phyloP scores from a whole-genome alignment of 2,888 invertebrate genomes.

The Buathra laborator region DNA sequence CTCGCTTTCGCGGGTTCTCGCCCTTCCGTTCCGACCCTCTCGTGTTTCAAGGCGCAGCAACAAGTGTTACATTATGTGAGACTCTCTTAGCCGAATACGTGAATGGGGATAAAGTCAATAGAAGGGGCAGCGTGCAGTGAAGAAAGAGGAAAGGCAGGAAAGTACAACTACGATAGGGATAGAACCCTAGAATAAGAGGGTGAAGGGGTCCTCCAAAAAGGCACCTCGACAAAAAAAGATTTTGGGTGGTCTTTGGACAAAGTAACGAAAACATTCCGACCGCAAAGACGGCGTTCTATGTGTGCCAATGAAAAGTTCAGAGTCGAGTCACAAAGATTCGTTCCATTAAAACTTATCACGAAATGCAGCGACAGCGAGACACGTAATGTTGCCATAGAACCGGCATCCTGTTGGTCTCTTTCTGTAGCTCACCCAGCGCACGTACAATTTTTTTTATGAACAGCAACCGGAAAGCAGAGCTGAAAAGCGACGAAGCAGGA shows the following conservation, averaged over 20 bases:
- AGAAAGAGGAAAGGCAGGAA: background rate
- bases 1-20: slow-evolving; percentile 6
- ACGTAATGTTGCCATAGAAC: background rate
- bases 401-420: background rate
- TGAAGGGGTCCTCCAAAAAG: background rate
- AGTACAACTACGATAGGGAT: background rate
- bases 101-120: background rate
- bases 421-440: no score
- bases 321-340: background rate
- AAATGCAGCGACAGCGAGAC: background rate
- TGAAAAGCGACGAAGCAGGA: background rate
- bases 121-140: background rate
- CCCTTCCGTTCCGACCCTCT: slow-evolving; percentile 18
- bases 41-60: slow-evolving; percentile 41
- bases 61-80: slow-evolving; percentile 59
- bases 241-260: slow-evolving; percentile 9
- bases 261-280: slow-evolving; percentile 18
- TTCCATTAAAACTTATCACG: slow-evolving; percentile 40
- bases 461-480: background rate
- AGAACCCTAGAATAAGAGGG: background rate
- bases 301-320: background rate
- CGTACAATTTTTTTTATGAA: background rate
- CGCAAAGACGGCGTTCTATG: background rate
- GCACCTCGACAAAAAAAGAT: background rate
- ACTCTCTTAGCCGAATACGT: slow-evolving; percentile 20